Evolutionary conservation across 2,797 vertebrate species (phyloP).

Genomic region (Smutsia gigantea): DNA sequence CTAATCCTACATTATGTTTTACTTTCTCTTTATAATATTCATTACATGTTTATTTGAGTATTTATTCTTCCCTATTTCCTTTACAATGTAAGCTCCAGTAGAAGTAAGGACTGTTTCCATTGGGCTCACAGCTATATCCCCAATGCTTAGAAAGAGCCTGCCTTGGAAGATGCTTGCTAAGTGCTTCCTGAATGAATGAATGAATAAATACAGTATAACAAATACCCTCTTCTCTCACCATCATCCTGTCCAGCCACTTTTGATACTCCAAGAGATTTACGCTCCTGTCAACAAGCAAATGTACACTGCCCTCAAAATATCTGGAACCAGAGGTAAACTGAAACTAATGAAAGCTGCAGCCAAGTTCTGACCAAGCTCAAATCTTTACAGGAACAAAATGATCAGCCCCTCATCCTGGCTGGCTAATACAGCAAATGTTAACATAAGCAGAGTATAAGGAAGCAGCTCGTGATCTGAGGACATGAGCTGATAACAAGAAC

Average conservation of each 20-base stretch:
- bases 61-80: background rate
- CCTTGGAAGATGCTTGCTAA: background rate
- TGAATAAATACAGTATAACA: background rate
- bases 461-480: background rate
- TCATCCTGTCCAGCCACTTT: background rate
- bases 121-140: background rate
- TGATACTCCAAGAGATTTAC: background rate
- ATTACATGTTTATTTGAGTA: background rate
- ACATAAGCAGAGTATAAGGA: background rate
- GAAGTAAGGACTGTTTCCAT: background rate
- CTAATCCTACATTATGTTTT: background rate
- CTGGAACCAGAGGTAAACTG: background rate
- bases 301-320: background rate
- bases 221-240: background rate
- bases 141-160: background rate
- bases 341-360: background rate
- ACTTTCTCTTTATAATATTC: background rate
- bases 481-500: background rate
- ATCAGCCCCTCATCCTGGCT: background rate
- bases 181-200: background rate
- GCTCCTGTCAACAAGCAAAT: constrained; percentile 39
- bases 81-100: background rate
- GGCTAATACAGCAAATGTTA: background rate
- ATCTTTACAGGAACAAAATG: background rate
- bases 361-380: background rate